These are phyloP conservation scores for Labia minor DNA, from an alignment of 2,888 invertebrate genomes.

Conservation along the genomic window DNA sequence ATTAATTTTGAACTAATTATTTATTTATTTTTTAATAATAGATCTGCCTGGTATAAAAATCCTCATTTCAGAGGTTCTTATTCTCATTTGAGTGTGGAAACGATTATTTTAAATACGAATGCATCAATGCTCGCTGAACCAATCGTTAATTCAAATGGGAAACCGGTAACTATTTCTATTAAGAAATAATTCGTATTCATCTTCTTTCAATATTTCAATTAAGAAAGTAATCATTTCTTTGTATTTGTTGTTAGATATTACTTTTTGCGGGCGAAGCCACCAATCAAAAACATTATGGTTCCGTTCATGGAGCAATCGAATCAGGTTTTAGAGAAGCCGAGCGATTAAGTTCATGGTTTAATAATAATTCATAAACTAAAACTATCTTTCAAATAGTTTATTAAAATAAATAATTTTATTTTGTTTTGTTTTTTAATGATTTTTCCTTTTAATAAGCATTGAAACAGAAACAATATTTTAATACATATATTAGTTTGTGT, in stretches of 20 bases:
- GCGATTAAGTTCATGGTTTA: conserved; percentile 32
- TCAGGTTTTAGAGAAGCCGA: conserved; percentile 63
- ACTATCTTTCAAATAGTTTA: no score
- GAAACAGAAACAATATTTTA: no score
- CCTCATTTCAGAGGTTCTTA: conserved; percentile 62
- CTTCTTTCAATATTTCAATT: no score
- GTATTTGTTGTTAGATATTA: conserved; percentile 43
- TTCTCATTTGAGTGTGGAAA: conserved; percentile 45
- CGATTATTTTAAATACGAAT: conserved; percentile 41
- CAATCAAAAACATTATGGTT: conserved; percentile 51
- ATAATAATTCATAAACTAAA: no score
- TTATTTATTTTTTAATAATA: no score
- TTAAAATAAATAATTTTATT: no score
- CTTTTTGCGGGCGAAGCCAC: conserved; percentile 61
- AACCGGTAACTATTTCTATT: conserved; percentile 29
- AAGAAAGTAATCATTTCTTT: no score
- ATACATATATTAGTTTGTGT: no score
- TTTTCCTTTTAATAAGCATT: no score
- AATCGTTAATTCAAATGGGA: conserved; percentile 38
- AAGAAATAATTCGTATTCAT: no score
- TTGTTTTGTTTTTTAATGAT: no score
- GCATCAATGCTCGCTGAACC: conserved; percentile 48
- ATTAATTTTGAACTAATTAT: no score
- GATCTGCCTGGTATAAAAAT: conserved; percentile 61
- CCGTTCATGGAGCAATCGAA: conserved; percentile 63